phyloP scores from a whole-genome alignment of 1,140 invertebrate species.

The Antheraea mylitta region DNA sequence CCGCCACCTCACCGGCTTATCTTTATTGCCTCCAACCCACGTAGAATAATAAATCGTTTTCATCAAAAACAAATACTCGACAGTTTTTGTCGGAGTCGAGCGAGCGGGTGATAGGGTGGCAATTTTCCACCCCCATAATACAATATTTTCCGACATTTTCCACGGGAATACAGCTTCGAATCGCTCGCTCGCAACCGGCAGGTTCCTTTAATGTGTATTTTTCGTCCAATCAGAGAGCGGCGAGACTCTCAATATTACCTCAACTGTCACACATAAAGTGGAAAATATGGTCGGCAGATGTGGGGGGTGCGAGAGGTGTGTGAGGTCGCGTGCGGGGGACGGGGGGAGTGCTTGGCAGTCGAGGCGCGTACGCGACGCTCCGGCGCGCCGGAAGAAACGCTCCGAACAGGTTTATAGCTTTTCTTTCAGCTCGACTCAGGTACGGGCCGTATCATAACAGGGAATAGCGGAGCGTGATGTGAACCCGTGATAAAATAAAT shows the following conservation, averaged over 20 bases:
- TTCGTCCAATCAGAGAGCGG: slow-evolving; percentile 79
- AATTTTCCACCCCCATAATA: slow-evolving; percentile 78
- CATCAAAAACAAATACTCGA: slow-evolving; percentile 79
- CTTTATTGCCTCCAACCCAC: slow-evolving; percentile 79
- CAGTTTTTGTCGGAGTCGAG: slow-evolving; percentile 77
- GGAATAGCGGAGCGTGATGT: slow-evolving; percentile 77
- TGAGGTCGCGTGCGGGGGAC: slow-evolving; percentile 29
- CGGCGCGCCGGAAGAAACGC: slow-evolving; percentile 73
- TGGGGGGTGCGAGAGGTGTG: slow-evolving; percentile 45
- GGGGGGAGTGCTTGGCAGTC: slow-evolving; percentile 62
- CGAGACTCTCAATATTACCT: slow-evolving; percentile 80
- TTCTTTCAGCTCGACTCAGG: slow-evolving; percentile 79
- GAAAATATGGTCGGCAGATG: slow-evolving; percentile 80
- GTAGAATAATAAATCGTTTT: slow-evolving; percentile 80
- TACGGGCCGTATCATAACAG: slow-evolving; percentile 78
- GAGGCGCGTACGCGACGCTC: slow-evolving; percentile 73
- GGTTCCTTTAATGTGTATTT: slow-evolving; percentile 80
- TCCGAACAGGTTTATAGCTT: slow-evolving; percentile 79
- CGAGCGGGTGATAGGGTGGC: slow-evolving; percentile 71
- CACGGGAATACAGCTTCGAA: slow-evolving; percentile 77
- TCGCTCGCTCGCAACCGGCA: slow-evolving; percentile 71
- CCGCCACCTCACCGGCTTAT: slow-evolving; percentile 77
- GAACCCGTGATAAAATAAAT: slow-evolving; percentile 78
- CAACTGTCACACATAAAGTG: slow-evolving; percentile 81
- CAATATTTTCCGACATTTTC: slow-evolving; percentile 78